phyloP scores from a whole-genome alignment of 2,113 vertebrate species.

The Clupea harengus region DNA sequence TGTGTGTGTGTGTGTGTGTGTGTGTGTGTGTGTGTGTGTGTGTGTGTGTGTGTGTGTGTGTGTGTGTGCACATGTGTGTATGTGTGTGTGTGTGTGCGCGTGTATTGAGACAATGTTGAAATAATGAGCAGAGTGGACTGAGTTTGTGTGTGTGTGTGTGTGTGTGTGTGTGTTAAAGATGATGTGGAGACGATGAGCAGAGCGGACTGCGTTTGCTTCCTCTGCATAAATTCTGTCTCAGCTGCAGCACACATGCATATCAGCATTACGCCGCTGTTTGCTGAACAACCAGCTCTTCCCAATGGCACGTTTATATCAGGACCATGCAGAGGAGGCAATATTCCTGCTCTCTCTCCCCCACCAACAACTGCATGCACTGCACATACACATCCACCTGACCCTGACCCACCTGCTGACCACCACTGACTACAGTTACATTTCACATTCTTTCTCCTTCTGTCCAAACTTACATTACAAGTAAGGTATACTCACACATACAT shows the following conservation, averaged over 20 bases:
- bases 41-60: background rate
- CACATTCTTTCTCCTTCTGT: no score
- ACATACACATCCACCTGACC: background rate
- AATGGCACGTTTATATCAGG: background rate
- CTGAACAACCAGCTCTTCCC: constrained; percentile 12
- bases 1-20: background rate
- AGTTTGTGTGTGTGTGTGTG: background rate
- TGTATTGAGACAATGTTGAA: background rate
- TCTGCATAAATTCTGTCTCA: background rate
- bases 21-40: no score
- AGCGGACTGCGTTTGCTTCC: background rate
- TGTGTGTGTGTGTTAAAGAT: background rate
- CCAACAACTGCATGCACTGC: background rate
- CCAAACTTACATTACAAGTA: background rate
- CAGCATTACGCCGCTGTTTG: constrained; percentile 3
- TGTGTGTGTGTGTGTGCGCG: background rate
- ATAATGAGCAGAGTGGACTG: background rate
- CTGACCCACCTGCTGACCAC: background rate
- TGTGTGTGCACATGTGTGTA: background rate
- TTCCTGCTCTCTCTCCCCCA: background rate
- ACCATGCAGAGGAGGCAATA: constrained; percentile 3
- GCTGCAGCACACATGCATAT: constrained; percentile 14
- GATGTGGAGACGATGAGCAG: background rate
- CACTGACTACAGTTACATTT: background rate
- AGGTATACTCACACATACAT: background rate